These are phyloP conservation scores for Lagodon rhomboides DNA, from an alignment of 2,797 vertebrate genomes.

Conservation along the genomic window DNA sequence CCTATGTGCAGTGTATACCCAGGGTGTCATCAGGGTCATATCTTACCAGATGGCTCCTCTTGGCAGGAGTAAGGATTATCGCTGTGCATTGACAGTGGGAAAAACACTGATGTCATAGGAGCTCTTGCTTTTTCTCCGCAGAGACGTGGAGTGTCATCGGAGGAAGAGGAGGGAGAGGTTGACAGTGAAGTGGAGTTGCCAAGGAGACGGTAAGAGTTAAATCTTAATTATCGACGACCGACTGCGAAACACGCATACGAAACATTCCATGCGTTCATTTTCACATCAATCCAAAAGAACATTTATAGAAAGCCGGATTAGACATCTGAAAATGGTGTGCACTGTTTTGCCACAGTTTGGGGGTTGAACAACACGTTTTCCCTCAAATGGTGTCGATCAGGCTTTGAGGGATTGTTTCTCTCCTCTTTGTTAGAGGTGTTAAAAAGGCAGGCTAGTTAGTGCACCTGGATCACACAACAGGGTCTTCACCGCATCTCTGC, in stretches of 20 bases:
- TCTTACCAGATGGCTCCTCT: constrained; percentile 1
- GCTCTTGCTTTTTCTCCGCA: constrained; percentile 51
- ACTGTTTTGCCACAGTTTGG: no score
- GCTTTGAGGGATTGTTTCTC: no score
- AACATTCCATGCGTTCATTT: neutral
- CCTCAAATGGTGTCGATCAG: no score
- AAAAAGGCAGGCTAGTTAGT: no score
- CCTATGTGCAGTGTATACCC: neutral
- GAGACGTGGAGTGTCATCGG: constrained; percentile 94
- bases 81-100: neutral
- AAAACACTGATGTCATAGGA: neutral
- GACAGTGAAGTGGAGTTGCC: constrained; percentile 96
- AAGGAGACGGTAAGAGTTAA: constrained; percentile 87
- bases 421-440: no score
- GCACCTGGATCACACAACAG: no score
- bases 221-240: neutral
- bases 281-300: neutral
- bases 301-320: neutral
- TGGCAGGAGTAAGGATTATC: neutral
- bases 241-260: neutral
- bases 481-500: no score
- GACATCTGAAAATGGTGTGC: no score
- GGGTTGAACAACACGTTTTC: no score
- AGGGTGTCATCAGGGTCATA: neutral
- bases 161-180: constrained; percentile 96